phyloP scores from a whole-genome alignment of 2,113 vertebrate genomes.

The Poeciliopsis turrubarensis region DNA sequence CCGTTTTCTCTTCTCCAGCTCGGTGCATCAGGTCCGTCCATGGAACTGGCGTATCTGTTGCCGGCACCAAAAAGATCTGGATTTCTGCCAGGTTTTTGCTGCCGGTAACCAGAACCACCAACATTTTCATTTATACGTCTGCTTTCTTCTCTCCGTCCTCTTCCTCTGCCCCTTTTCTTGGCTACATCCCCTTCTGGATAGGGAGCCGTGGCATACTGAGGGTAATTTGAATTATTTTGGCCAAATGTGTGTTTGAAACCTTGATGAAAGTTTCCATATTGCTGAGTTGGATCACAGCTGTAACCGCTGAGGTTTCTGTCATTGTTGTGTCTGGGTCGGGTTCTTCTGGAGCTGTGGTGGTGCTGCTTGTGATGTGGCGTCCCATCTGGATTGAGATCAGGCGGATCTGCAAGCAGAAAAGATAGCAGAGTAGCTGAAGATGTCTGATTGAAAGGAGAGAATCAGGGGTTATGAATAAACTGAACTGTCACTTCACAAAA shows the following conservation, averaged over 20 bases:
- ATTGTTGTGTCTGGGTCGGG: slow-evolving; percentile 78
- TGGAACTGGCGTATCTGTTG: slow-evolving; percentile 12
- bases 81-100: slow-evolving; percentile 82
- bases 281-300: slow-evolving; percentile 65
- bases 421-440: neutral
- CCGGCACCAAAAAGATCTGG: slow-evolving; percentile 54
- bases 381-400: slow-evolving; percentile 83
- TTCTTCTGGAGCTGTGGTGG: slow-evolving; percentile 77
- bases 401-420: slow-evolving; percentile 67
- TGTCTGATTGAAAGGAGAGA: neutral
- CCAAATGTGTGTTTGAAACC: slow-evolving; percentile 33
- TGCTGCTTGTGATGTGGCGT: slow-evolving; percentile 75
- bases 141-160: slow-evolving; percentile 69
- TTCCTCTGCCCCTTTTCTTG: slow-evolving; percentile 60
- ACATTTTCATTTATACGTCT: slow-evolving; percentile 74
- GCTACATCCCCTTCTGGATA: slow-evolving; percentile 62
- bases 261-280: slow-evolving; percentile 58
- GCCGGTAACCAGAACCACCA: slow-evolving; percentile 71
- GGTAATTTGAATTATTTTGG: slow-evolving; percentile 36
- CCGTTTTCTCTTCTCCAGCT: slow-evolving; percentile 57
- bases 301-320: slow-evolving; percentile 76
- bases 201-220: slow-evolving; percentile 62
- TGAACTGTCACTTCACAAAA: neutral
- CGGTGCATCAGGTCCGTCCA: slow-evolving; percentile 48
- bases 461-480: too few species aligned